Conservation (phyloP, 2,888 invertebrate species). For the Campaea margaritaria region DNA sequence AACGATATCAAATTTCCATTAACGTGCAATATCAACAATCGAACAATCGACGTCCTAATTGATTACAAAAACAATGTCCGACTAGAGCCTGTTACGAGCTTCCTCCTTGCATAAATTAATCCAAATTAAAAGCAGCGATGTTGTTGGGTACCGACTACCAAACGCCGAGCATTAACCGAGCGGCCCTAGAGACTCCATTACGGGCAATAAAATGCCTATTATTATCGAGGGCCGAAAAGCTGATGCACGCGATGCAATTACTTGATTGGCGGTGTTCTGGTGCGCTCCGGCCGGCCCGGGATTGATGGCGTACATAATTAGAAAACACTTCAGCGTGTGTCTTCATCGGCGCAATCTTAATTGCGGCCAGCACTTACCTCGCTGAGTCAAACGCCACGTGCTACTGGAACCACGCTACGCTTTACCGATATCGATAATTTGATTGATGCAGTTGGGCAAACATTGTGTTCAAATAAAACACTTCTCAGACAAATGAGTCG, state of each 20-base stretch:
- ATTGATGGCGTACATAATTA: slow-evolving; percentile 84
- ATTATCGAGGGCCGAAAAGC: slow-evolving; percentile 85
- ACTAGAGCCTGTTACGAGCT: slow-evolving; percentile 49
- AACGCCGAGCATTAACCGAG: slow-evolving; percentile 73
- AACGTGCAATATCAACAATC: slow-evolving; percentile 54
- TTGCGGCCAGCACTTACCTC: slow-evolving; percentile 81
- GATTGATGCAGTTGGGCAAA: slow-evolving; percentile 54
- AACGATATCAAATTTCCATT: slow-evolving; percentile 72
- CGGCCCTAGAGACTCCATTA: slow-evolving; percentile 85
- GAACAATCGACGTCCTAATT: slow-evolving; percentile 70
- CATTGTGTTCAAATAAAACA: slow-evolving; percentile 22
- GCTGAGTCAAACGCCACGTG: slow-evolving; percentile 80
- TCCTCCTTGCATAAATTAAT: slow-evolving; percentile 78
- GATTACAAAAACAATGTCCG: slow-evolving; percentile 72
- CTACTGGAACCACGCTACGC: slow-evolving; percentile 50
- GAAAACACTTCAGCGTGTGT: slow-evolving; percentile 85
- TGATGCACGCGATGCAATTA: slow-evolving; percentile 86
- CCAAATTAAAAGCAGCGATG: slow-evolving; percentile 77
- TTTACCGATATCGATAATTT: slow-evolving; percentile 51
- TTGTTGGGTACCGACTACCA: slow-evolving; percentile 69
- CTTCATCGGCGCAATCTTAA: slow-evolving; percentile 83
- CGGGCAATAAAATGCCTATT: slow-evolving; percentile 85
- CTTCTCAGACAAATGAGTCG: slow-evolving; percentile 16
- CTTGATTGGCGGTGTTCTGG: slow-evolving; percentile 84
- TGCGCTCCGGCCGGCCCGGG: slow-evolving; percentile 71